Evolutionary conservation across 64 coral and sea anemone species (phyloP).

Genomic region (Montipora cactus): DNA sequence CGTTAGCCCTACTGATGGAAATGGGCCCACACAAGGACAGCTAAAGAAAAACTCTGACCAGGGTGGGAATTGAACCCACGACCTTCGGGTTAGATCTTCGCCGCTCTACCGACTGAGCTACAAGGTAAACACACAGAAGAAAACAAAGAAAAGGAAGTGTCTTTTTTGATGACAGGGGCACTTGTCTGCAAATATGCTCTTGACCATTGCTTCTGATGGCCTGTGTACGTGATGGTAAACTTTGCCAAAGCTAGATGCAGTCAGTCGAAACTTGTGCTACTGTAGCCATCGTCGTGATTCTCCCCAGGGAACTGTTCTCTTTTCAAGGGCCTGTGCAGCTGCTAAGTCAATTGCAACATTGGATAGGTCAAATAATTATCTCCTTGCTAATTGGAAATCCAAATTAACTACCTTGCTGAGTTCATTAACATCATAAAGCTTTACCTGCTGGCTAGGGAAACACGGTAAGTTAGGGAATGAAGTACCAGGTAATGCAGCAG

Average conservation of each 20-base stretch:
- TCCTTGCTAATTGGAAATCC: conserved; percentile 5
- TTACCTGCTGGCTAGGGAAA: neutral
- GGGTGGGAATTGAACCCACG: no score
- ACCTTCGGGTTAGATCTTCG: no score
- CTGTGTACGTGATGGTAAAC: neutral
- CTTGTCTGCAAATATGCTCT: conserved; percentile 41
- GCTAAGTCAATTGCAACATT: conserved; percentile 27
- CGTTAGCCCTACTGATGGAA: no score
- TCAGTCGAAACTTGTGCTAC: conserved; percentile 13
- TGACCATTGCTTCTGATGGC: conserved; percentile 48
- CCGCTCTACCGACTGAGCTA: no score
- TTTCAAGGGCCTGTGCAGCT: neutral
- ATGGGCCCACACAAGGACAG: no score
- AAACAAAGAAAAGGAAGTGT: conserved; percentile 47
- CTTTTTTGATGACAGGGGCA: conserved; percentile 50
- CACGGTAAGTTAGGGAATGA: neutral
- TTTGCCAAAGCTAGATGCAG: conserved; percentile 57
- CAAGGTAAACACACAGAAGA: neutral
- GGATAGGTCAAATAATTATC: conserved; percentile 1
- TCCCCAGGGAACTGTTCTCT: neutral
- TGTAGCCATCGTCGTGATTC: conserved; percentile 41
- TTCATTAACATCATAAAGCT: neutral
- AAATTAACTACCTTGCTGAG: neutral
- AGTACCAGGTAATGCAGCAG: neutral
- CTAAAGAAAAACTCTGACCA: no score